Percentiles rank a stretch among this genome's conserved stretches.
These are phyloP conservation scores for Epirrhoe tristata DNA, from an alignment of 2,888 invertebrate genomes.

Conservation along the genomic window DNA sequence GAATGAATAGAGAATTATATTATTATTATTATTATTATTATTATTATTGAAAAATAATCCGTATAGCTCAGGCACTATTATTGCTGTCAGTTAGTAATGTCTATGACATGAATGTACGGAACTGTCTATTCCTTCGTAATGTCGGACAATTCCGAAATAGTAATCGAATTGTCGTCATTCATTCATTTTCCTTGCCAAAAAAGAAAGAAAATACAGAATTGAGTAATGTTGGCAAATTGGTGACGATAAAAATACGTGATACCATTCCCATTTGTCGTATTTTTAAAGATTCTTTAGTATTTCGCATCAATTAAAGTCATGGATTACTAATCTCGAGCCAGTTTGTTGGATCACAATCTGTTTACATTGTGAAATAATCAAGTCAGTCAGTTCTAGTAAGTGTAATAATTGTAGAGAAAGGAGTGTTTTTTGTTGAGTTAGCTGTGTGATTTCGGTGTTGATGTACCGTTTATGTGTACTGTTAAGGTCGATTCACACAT, in stretches of 20 bases:
- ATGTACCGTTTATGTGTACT: conserved; percentile 66
- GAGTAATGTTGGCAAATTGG: conserved; percentile 81
- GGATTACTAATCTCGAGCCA: conserved; percentile 49
- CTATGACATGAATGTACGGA: too few relatives aligned
- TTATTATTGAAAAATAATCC: too few relatives aligned
- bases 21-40: too few relatives aligned
- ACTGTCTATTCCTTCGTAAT: too few relatives aligned
- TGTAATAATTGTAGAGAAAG: conserved; percentile 67
- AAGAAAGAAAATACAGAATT: conserved; percentile 53
- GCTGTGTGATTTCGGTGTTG: conserved; percentile 62
- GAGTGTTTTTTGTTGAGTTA: conserved; percentile 68
- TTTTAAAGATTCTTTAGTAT: conserved; percentile 48
- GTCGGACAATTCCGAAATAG: too few relatives aligned
- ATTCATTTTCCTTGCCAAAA: conserved; percentile 72
- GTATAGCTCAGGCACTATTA: too few relatives aligned
- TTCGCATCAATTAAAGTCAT: conserved; percentile 48
- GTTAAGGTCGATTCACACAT: too few relatives aligned
- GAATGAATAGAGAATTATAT: too few relatives aligned
- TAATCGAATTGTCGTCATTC: conserved; percentile 56
- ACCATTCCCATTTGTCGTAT: conserved; percentile 61
- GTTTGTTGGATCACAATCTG: conserved; percentile 65
- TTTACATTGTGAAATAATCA: conserved; percentile 76
- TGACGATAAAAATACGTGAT: conserved; percentile 71
- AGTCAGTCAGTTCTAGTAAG: conserved; percentile 62
- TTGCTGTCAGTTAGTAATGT: too few relatives aligned